Base-by-base conservation (phyloP, 2,888 invertebrate species). In the Dasypolia templi region DNA sequence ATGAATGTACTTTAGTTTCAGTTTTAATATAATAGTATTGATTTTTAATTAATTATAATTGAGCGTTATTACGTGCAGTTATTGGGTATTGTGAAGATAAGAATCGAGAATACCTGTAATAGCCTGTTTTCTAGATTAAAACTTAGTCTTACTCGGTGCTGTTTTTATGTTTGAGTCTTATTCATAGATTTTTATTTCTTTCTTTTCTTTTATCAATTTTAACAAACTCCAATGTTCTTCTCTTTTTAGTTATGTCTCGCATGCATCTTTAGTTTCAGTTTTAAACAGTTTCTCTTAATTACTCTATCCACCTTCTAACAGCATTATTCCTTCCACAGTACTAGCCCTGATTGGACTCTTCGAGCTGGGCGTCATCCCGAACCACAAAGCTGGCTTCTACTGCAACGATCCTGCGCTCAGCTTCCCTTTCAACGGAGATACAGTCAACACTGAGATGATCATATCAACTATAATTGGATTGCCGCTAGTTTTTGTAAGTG, bases 401-500 rank as follows among this genome's bases (percentile, higher is more conserved):
- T 98, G 98, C 94, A 96, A 97, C 79, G 98, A 98, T 87, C 97
- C 97, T 0, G 95, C 96, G 12, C 96, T 98, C 69, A 97, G 97
- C 0, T 96, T 96, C 89, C 96, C 96, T 56, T 98, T 95, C 90
- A 93, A 86, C 0, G 98, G 98, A 0, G 98, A 98, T 84, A 97
- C 98, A 0, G 95, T 98, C 42, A 94, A 96, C 35, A 89, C 96
- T 0, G 87, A 89, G 0, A 84, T 94, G 9, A 91, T 98, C 0
- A 87, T 97, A 12, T 55, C 92, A 0, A 95, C 95, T 0, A 91
- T 96, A 3, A 73, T 97, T 0, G 17, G 96, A 0, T 84, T 96
- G 44, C 97, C 98, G 3, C 78, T 97, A 2, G 0, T 97, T 32
- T 89, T 97, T 87, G 97, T 97, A 91, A 96, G 96, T 95, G 77